Conservation (phyloP, 2,888 invertebrate species). For the Acanthacorydalis orientalis region DNA sequence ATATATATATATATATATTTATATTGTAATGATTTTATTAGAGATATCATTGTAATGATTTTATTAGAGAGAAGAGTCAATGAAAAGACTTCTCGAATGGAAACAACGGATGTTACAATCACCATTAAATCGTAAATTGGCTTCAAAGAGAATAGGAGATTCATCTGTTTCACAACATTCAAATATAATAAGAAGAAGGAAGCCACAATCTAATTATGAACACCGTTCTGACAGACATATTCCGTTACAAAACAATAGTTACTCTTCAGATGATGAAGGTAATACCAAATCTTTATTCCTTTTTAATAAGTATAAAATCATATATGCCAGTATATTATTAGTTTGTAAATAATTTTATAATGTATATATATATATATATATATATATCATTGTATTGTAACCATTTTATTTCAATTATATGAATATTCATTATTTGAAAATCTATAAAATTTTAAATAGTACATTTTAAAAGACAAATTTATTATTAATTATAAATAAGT, state of each 20-base stretch:
- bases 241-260: slow-evolving; percentile 50
- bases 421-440: no score
- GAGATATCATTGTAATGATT: slow-evolving; percentile 9
- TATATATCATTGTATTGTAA: background rate
- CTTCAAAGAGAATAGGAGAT: no score
- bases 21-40: no score
- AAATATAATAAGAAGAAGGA: background rate
- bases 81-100: slow-evolving; percentile 81
- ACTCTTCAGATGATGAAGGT: slow-evolving; percentile 88
- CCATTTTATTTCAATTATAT: no score
- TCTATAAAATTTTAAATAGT: no score
- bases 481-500: no score
- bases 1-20: no score
- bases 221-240: slow-evolving; percentile 14
- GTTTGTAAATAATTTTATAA: background rate
- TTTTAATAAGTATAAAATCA: background rate
- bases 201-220: slow-evolving; percentile 9
- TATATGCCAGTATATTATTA: background rate
- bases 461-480: no score
- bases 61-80: slow-evolving; percentile 69
- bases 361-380: background rate
- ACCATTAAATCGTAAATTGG: slow-evolving; percentile 40
- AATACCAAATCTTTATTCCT: no score
- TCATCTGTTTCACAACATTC: background rate
- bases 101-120: slow-evolving; percentile 86